Conservation (phyloP, 2,888 invertebrate species). For the Sicus ferrugineus region DNA sequence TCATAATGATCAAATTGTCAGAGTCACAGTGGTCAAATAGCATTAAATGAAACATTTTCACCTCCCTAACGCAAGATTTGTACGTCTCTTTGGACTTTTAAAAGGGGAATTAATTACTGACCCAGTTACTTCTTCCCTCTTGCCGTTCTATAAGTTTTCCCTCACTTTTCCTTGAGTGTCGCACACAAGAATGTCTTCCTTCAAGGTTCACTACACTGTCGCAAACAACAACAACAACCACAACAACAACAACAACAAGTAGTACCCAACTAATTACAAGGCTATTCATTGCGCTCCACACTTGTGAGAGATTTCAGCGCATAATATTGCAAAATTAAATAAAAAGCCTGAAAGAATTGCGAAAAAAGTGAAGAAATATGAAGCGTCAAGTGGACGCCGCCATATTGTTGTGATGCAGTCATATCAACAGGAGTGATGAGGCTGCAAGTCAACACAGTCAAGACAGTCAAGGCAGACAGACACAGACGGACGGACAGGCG, state of each 20-base stretch:
- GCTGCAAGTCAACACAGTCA: not conserved
- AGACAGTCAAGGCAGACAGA: not conserved
- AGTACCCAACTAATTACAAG: constrained; percentile 17
- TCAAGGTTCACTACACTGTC: constrained; percentile 6
- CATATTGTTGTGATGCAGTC: not conserved
- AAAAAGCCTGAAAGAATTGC: not conserved
- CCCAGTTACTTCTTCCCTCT: too few relatives aligned
- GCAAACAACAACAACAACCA: not conserved
- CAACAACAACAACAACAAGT: constrained; percentile 1
- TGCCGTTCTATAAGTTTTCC: too few relatives aligned
- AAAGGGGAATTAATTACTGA: too few relatives aligned
- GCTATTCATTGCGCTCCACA: constrained; percentile 19
- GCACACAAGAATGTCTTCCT: too few relatives aligned
- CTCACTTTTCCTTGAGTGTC: too few relatives aligned
- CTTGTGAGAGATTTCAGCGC: constrained; percentile 23
- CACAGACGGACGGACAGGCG: not conserved
- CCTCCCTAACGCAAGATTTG: too few relatives aligned
- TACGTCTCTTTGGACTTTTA: too few relatives aligned
- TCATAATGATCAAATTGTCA: too few relatives aligned
- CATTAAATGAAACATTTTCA: too few relatives aligned
- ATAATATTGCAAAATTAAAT: constrained; percentile 7
- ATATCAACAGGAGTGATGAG: not conserved
- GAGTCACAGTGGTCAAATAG: too few relatives aligned
- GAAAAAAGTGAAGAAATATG: not conserved
- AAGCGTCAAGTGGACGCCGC: constrained; percentile 8